Percentiles rank a stretch among this genome's conserved stretches.
Conservation (phyloP, 2,888 invertebrate species). For the Tachina grossa region DNA sequence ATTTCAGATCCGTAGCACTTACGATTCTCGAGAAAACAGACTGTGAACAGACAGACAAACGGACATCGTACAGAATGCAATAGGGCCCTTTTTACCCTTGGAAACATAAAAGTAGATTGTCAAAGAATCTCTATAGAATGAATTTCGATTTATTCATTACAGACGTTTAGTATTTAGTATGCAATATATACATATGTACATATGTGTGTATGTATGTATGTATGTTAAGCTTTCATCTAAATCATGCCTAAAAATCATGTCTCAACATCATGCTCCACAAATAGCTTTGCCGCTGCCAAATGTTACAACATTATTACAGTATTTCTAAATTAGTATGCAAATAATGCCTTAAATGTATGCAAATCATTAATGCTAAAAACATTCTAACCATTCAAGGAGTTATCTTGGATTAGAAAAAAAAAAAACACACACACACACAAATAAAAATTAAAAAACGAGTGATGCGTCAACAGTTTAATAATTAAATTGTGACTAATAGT, state of each 20-base stretch:
- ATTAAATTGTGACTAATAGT: slow-evolving; percentile 51
- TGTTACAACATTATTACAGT: slow-evolving; percentile 34
- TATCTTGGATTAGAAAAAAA: slow-evolving; percentile 5
- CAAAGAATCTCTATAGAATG: too few relatives aligned
- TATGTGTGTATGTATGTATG: neutral
- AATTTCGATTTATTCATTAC: too few relatives aligned
- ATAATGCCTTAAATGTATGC: slow-evolving; percentile 33
- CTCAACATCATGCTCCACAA: slow-evolving; percentile 16
- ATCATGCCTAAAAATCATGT: slow-evolving; percentile 45
- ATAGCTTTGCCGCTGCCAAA: slow-evolving; percentile 27
- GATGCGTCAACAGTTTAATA: slow-evolving; percentile 43
- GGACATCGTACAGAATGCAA: too few relatives aligned
- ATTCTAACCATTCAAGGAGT: slow-evolving; percentile 41
- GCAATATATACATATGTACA: neutral
- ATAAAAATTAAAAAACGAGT: neutral
- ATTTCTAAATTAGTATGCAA: slow-evolving; percentile 47
- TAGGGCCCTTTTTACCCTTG: too few relatives aligned
- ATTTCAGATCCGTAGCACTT: too few relatives aligned
- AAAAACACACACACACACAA: neutral
- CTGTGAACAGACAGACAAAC: too few relatives aligned
- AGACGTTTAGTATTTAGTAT: neutral
- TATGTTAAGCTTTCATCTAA: slow-evolving; percentile 22
- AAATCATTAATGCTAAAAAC: slow-evolving; percentile 20
- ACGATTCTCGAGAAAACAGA: too few relatives aligned
- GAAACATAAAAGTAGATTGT: too few relatives aligned